Evolutionary conservation across 2,113 vertebrate genomes (phyloP).

Genomic region (Saguinus imperator): DNA sequence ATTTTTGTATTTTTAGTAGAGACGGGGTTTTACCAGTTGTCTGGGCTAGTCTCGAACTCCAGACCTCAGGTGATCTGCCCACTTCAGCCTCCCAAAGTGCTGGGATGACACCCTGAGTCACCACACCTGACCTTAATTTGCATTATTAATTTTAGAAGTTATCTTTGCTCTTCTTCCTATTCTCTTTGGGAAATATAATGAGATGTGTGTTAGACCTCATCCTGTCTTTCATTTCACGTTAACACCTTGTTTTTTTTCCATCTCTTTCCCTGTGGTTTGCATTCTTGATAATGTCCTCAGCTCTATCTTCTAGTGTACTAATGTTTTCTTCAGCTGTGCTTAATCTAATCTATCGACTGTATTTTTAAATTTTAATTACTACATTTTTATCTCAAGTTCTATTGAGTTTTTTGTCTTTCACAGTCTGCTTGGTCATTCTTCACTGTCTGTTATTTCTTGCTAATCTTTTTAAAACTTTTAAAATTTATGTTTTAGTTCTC

Average conservation of each 20-base stretch:
- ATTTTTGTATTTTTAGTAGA: too few relatives aligned
- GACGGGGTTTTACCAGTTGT: too few relatives aligned
- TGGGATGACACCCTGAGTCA: too few relatives aligned
- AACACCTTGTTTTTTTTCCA: not conserved
- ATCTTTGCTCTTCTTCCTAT: not conserved
- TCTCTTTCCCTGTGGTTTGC: not conserved
- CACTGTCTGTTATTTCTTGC: not conserved
- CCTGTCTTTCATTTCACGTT: not conserved
- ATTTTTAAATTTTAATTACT: not conserved
- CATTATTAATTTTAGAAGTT: not conserved
- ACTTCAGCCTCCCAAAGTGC: too few relatives aligned
- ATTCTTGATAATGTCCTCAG: not conserved
- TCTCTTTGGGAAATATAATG: not conserved
- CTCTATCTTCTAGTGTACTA: not conserved
- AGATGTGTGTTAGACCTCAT: not conserved
- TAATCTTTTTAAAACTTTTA: not conserved
- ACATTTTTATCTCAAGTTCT: not conserved
- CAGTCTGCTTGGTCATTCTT: not conserved
- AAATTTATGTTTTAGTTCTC: not conserved
- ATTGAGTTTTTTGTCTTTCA: not conserved
- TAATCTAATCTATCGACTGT: not conserved
- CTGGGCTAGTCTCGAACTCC: too few relatives aligned
- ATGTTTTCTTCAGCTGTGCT: not conserved
- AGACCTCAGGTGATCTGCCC: too few relatives aligned
- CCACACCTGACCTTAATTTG: not conserved